A percentile compares a stretch with the other conserved stretches of the same genome.
Conservation (phyloP, 1,140 invertebrate genomes). For the Sitobion miscanthi region DNA sequence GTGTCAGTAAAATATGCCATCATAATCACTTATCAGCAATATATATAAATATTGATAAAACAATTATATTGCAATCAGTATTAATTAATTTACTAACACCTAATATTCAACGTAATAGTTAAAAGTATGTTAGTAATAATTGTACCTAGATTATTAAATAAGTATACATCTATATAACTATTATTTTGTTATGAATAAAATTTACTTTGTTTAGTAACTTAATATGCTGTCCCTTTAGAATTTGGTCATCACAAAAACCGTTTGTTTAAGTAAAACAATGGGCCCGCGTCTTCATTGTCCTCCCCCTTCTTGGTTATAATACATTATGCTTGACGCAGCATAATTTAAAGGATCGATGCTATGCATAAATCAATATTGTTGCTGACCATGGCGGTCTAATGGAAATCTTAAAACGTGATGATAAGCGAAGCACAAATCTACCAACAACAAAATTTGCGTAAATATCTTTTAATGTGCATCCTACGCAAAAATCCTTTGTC, state of each 20-base stretch:
- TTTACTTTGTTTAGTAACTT: neutral
- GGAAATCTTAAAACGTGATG: constrained; percentile 33
- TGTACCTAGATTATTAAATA: neutral
- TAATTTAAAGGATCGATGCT: constrained; percentile 42
- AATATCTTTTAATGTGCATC: constrained; percentile 3
- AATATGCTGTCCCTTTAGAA: constrained; percentile 14
- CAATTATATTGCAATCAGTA: neutral
- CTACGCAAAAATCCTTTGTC: constrained; percentile 43
- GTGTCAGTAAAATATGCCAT: neutral
- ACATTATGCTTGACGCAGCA: constrained; percentile 22
- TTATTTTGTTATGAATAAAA: neutral
- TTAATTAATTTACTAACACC: neutral
- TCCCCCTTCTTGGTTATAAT: neutral
- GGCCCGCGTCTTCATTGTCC: neutral
- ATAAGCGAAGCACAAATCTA: neutral
- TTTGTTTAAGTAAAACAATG: constrained; percentile 16
- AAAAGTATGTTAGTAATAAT: neutral
- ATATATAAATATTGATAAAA: neutral
- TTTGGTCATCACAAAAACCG: neutral
- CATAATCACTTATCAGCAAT: neutral
- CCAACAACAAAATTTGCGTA: constrained; percentile 14
- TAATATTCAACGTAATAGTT: neutral
- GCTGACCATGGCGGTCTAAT: constrained; percentile 33
- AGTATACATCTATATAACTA: neutral
- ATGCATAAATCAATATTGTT: constrained; percentile 48